Conservation (phyloP, 2,113 vertebrate species). For the Barbus barbus region DNA sequence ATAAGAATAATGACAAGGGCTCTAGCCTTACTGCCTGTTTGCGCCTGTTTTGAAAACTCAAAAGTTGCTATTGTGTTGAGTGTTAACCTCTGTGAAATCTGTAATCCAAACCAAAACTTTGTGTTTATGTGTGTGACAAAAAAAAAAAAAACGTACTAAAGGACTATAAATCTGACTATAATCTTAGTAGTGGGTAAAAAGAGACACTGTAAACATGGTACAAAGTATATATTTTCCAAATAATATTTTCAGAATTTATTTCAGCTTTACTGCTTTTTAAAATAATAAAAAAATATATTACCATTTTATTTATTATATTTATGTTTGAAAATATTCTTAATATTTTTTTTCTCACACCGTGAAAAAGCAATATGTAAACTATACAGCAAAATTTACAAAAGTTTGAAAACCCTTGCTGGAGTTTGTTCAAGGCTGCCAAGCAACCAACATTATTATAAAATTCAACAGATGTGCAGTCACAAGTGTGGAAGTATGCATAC, state of each 20-base stretch:
- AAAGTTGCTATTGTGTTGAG: not conserved
- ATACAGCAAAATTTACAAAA: not conserved
- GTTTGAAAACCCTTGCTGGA: not conserved
- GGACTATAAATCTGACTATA: no score
- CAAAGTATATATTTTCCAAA: no score
- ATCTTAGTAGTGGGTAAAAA: no score
- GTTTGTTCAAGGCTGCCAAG: slow-evolving; percentile 6
- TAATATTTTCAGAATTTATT: no score
- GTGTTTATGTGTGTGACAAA: no score
- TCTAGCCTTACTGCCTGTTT: not conserved
- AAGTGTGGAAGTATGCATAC: not conserved
- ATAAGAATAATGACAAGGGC: not conserved
- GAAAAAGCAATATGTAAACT: not conserved
- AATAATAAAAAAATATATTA: no score
- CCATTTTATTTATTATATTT: no score
- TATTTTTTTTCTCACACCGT: not conserved
- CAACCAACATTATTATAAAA: not conserved
- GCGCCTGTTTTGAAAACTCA: not conserved
- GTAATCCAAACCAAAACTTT: no score
- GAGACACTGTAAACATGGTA: no score
- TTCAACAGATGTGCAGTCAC: not conserved
- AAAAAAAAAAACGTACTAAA: no score
- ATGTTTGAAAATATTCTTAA: not conserved
- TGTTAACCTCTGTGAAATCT: no score
- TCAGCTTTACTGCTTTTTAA: no score